Evolutionary conservation across 1,140 invertebrate genomes (phyloP).

Genomic region (Goniozus legneri): DNA sequence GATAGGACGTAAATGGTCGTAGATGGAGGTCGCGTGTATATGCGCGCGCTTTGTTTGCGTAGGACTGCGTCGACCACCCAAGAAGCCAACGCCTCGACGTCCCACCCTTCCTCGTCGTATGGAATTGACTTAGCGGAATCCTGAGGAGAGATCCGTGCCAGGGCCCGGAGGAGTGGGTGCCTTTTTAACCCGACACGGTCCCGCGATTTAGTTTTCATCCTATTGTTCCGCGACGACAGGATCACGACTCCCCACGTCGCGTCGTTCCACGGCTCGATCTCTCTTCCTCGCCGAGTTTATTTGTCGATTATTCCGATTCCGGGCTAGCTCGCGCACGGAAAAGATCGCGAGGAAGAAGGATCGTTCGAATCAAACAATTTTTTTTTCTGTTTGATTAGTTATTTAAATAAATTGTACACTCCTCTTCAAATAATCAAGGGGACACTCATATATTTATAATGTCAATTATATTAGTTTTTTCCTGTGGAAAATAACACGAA

Average conservation of each 20-base stretch:
- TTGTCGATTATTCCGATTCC: no score
- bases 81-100: constrained; percentile 37
- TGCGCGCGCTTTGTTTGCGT: constrained; percentile 41
- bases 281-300: no score
- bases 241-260: constrained; percentile 24
- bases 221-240: constrained; percentile 28
- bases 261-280: constrained; percentile 3
- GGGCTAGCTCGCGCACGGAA: no score
- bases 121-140: constrained; percentile 46
- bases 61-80: constrained; percentile 48
- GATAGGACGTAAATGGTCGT: no score
- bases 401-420: not conserved
- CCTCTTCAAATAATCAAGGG: no score
- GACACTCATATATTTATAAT: no score
- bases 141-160: not conserved
- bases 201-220: constrained; percentile 28
- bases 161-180: not conserved
- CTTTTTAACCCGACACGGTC: constrained; percentile 23
- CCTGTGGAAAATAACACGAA: no score
- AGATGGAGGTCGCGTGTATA: constrained; percentile 7
- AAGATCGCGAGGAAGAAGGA: not conserved
- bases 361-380: not conserved
- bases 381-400: not conserved
- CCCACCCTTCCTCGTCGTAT: constrained; percentile 24
- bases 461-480: no score